These are phyloP conservation scores for Pherbina coryleti DNA, from an alignment of 2,888 invertebrate species.

Conservation along the genomic window DNA sequence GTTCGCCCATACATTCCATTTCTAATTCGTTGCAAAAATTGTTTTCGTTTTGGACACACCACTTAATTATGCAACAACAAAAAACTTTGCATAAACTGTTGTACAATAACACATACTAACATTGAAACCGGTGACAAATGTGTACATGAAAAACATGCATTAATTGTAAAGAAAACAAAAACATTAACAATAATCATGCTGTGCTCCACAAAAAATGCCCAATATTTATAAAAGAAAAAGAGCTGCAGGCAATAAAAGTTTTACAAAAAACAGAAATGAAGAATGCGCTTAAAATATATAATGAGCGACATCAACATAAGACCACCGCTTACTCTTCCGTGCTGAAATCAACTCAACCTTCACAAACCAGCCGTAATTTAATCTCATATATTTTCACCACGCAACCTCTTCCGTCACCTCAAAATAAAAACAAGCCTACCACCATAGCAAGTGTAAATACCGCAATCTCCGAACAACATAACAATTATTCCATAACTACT, in stretches of 20 bases:
- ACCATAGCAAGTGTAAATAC: too few relatives aligned
- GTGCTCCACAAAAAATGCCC: slow-evolving; percentile 23
- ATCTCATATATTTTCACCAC: too few relatives aligned
- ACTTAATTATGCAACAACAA: slow-evolving; percentile 7
- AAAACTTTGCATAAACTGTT: slow-evolving; percentile 30
- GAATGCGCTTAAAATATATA: slow-evolving; percentile 19
- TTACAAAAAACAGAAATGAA: slow-evolving; percentile 33
- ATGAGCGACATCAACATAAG: slow-evolving; percentile 23
- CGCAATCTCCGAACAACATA: too few relatives aligned
- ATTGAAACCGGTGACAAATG: slow-evolving; percentile 24
- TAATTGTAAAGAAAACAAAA: slow-evolving; percentile 9
- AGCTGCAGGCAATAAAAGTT: slow-evolving; percentile 35
- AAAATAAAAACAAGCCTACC: too few relatives aligned
- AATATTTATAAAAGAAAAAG: slow-evolving; percentile 38
- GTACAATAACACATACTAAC: slow-evolving; percentile 2
- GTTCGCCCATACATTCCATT: slow-evolving; percentile 35
- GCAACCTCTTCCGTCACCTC: too few relatives aligned
- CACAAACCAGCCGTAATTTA: too few relatives aligned
- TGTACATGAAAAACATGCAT: neutral
- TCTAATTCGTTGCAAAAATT: slow-evolving; percentile 29
- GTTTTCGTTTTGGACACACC: slow-evolving; percentile 32
- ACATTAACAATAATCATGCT: slow-evolving; percentile 2
- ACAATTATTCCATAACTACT: too few relatives aligned
- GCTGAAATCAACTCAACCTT: too few relatives aligned
- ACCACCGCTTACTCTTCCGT: too few relatives aligned